Evolutionary conservation across 2,113 vertebrate genomes (phyloP), one percentile per base, ranked within the genome.

Genomic region (Synchiropus splendidus): DNA sequence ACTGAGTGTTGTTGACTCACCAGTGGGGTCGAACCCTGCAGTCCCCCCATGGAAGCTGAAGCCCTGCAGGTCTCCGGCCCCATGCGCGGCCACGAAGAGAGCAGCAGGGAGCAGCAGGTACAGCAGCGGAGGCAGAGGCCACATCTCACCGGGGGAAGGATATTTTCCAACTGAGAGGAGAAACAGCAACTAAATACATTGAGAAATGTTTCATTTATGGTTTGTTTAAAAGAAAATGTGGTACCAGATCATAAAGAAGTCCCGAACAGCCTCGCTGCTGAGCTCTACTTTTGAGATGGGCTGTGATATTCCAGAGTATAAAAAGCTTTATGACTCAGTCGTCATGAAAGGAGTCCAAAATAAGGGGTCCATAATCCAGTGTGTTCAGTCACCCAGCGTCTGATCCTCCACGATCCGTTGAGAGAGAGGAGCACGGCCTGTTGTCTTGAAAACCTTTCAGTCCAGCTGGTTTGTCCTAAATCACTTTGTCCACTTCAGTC

Each of bases 61-160:
- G 1, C 68, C 43, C 4, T 61, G 72, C 30, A 73, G 58, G 50
- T 74, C 70, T 5, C 45, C 67, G 8, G 63, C 48, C 13, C 67
- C 45, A 1, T 77, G 71, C 12, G 58, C 60, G 6, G 58, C 67
- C 42, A 55, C 50, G 1, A 62, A 36, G n/a, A 80, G 36, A 35
- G 61, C 71, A 6, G 53, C 59, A 12, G 61, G 71, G 15, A 69
- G 39, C 30, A 75, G 1, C 6, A 80, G 36, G 16, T 74, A 36
- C 17, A 67, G 6, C 10, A 70, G 39, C 1, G 48, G 45, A 9
- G 51, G 48, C 9, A 66, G 31, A 8, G 40, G 56, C 18, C 76
- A 27, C 76, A 83, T 83, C 39, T 42, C 37, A 13, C 5, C 14
- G 36, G 17, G 9, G 1, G 2, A 6, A n/a, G n/a, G 13, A 18